Evolutionary conservation across 2,888 invertebrate species (phyloP), one percentile per base, ranked within the genome.

Genomic region (Epiblema foenella): DNA sequence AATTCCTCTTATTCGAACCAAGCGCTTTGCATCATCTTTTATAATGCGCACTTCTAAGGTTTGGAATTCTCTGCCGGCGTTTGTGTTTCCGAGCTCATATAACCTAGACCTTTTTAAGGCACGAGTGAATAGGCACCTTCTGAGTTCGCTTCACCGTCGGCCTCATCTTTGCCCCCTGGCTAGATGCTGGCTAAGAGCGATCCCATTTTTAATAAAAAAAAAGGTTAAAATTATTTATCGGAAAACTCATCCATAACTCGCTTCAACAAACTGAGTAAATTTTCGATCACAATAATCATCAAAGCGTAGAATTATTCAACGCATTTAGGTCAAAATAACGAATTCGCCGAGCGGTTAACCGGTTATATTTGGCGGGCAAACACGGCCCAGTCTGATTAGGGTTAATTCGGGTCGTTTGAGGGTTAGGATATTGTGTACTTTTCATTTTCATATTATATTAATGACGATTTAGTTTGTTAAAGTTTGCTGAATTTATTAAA

Each of bases 351-450:
- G 37, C 62, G 56, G 71, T 62, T 71, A 71, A 60, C 49, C 39
- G 71, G 51, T 62, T 71, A 67, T 67, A 51, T 71, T 71, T 66
- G 57, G 54, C 17, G 37, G 17, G 57, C n/a, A 60, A 67, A 71
- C 51, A 58, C 49, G 67, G 49, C 37, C 51, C 46, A 51, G 12
- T 8, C 60, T 71, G 71, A 71, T 71, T 66, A 67, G 67, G 71
- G 71, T 71, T 67, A 57, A 67, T 62, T 57, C 51, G 56, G 54
- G 33, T 15, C 42, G 11, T 63, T 59, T 52, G 52, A 17, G 57
- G 51, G 64, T 69, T 65, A 65, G 52, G 42, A 51, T 33, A 52
- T 63, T 64, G 39, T 64, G 52, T 54, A 17, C 33, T 33, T 59
- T 24, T 33, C 33, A 33, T 33, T 5, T 65, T 65, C 20, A 51